Base-by-base conservation (phyloP, 2,888 invertebrate species). In the Clivina fossor region DNA sequence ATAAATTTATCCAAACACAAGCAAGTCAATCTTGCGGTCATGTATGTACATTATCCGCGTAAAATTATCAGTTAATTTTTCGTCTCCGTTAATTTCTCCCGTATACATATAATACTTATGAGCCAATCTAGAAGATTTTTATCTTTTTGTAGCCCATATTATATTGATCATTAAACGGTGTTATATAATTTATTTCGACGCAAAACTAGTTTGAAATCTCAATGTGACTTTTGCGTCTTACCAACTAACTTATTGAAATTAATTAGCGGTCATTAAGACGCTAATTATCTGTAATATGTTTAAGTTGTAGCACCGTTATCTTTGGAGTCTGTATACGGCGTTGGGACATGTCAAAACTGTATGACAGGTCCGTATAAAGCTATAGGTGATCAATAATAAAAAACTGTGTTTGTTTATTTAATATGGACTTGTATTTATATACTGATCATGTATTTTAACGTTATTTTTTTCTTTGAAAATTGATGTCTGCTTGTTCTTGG, bases 211-310 rank as follows among this genome's bases (percentile, higher is more conserved):
- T 49, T 49, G 38, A 38, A 20, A 30, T 28, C 19, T 38, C n/a
- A n/a, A n/a, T n/a, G n/a, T n/a, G n/a, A n/a, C n/a, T n/a, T n/a
- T n/a, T n/a, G n/a, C n/a, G n/a, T n/a, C n/a, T n/a, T n/a, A n/a
- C 49, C n/a, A 28, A 32, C 30, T 44, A n/a, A 33, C 44, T 24
- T 44, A 37, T 35, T 44, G 44, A 53, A 44, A 44, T 53, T 53
- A 53, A 53, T 53, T 53, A 53, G 35, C 44, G 9, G 35, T 53
- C 44, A 53, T 53, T 44, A 53, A 44, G 35, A 44, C 44, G 35
- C 37, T 53, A 53, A 53, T 53, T 53, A 53, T 44, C 35, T 53
- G 26, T 53, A 53, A 53, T 53, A 53, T 53, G 53, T 53, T 53
- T 53, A 44, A 44, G 53, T 53, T 53, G 44, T 53, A 24, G 35